phyloP scores from a whole-genome alignment of 2,888 invertebrate genomes.

The Penaeus monodon region DNA sequence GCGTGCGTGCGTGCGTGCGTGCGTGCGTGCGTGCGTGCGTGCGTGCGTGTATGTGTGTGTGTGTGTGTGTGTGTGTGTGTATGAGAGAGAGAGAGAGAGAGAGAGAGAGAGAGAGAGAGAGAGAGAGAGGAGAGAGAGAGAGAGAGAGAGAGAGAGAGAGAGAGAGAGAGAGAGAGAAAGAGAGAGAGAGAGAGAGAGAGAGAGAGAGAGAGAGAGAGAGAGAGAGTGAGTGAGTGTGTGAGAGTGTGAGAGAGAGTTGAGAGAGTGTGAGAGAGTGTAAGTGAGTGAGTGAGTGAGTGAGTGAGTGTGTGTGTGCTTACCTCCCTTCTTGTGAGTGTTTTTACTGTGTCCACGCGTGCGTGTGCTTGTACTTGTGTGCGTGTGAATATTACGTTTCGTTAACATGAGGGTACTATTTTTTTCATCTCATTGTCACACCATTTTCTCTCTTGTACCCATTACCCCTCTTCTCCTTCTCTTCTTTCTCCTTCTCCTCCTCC shows the following conservation, averaged over 20 bases:
- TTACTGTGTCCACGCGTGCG: background rate
- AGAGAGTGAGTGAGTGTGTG: background rate
- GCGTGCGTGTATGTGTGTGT: constrained; percentile 3
- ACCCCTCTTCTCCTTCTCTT: too few relatives aligned
- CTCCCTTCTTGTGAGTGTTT: background rate
- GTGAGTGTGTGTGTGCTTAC: background rate
- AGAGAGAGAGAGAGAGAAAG: background rate
- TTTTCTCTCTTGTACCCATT: too few relatives aligned
- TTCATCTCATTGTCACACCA: too few relatives aligned
- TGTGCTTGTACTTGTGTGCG: too few relatives aligned
- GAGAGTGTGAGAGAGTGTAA: background rate
- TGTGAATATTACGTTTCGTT: too few relatives aligned
- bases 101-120: background rate
- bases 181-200: background rate
- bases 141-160: background rate
- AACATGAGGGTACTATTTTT: too few relatives aligned
- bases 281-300: background rate
- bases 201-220: too few relatives aligned
- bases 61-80: constrained; percentile 3
- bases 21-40: background rate
- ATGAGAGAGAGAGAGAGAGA: background rate
- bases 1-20: background rate
- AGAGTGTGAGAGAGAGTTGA: background rate
- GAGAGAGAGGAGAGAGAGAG: background rate
- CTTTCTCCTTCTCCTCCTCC: too few relatives aligned